These are phyloP conservation scores for Selenia dentaria DNA, from an alignment of 2,888 invertebrate species.

Conservation along the genomic window DNA sequence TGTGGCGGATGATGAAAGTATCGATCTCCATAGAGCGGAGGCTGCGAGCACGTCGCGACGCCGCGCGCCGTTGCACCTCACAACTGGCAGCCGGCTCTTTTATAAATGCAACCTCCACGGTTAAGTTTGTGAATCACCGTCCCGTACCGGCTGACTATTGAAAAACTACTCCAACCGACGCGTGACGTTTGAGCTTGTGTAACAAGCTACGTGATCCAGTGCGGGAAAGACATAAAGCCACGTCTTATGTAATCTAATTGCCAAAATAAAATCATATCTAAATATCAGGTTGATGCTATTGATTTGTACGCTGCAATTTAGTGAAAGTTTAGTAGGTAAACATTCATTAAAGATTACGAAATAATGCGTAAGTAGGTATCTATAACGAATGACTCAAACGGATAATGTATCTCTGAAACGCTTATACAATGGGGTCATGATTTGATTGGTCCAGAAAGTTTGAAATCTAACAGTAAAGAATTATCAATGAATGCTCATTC, in stretches of 20 bases:
- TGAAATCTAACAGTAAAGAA: not conserved
- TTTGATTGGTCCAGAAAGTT: not conserved
- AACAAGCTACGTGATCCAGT: slow-evolving; percentile 78
- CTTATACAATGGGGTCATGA: not conserved
- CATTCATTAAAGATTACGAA: slow-evolving; percentile 38
- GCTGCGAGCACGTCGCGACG: slow-evolving; percentile 48
- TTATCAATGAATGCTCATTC: not conserved
- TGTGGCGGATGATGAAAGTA: slow-evolving; percentile 66
- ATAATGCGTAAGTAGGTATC: slow-evolving; percentile 34
- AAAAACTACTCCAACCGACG: slow-evolving; percentile 52
- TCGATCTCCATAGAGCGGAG: slow-evolving; percentile 53
- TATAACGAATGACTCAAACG: slow-evolving; percentile 5
- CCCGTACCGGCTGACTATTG: slow-evolving; percentile 45
- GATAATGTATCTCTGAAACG: slow-evolving; percentile 4
- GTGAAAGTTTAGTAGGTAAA: slow-evolving; percentile 64
- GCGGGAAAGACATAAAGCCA: slow-evolving; percentile 55
- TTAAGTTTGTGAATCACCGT: slow-evolving; percentile 57
- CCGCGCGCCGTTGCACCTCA: slow-evolving; percentile 17
- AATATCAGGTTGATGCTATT: slow-evolving; percentile 42
- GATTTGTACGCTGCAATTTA: slow-evolving; percentile 60
- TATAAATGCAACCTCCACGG: slow-evolving; percentile 42
- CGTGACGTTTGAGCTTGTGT: slow-evolving; percentile 73
- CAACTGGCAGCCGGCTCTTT: slow-evolving; percentile 14
- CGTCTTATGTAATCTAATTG: slow-evolving; percentile 76
- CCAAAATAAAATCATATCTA: slow-evolving; percentile 70